Evolutionary conservation across 2,797 vertebrate genomes (phyloP).

Genomic region (Phalanger gymnotis): DNA sequence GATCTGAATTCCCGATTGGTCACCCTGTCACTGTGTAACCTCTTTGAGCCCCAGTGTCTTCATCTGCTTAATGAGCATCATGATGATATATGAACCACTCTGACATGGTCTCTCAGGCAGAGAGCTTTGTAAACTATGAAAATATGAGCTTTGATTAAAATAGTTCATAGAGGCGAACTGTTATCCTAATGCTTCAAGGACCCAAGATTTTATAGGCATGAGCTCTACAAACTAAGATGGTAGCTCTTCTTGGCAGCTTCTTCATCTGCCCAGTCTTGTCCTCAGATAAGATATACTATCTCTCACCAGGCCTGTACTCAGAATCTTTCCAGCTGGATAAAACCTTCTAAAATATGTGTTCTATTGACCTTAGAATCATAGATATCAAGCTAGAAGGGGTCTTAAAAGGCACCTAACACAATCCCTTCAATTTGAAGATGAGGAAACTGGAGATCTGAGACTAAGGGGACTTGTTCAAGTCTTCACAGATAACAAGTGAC

Average conservation of each 20-base stretch:
- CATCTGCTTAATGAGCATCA: background rate
- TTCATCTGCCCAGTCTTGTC: background rate
- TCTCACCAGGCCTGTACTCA: background rate
- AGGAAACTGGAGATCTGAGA: background rate
- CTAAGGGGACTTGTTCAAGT: background rate
- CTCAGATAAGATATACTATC: background rate
- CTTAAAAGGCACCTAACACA: background rate
- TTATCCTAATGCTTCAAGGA: background rate
- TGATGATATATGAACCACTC: background rate
- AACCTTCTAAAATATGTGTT: background rate
- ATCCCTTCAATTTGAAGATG: background rate
- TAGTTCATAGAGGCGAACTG: background rate
- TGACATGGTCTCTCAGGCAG: background rate
- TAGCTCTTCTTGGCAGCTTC: background rate
- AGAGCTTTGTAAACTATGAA: background rate
- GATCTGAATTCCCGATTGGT: background rate
- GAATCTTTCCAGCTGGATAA: background rate
- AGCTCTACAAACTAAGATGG: background rate
- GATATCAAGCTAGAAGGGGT: background rate
- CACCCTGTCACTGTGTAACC: background rate
- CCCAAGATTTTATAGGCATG: background rate
- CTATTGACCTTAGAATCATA: background rate
- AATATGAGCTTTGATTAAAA: background rate
- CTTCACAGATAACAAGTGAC: background rate
- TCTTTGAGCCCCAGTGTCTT: background rate